phyloP scores from a whole-genome alignment of 2,797 vertebrate species.

The Periophthalmus magnuspinnatus region DNA sequence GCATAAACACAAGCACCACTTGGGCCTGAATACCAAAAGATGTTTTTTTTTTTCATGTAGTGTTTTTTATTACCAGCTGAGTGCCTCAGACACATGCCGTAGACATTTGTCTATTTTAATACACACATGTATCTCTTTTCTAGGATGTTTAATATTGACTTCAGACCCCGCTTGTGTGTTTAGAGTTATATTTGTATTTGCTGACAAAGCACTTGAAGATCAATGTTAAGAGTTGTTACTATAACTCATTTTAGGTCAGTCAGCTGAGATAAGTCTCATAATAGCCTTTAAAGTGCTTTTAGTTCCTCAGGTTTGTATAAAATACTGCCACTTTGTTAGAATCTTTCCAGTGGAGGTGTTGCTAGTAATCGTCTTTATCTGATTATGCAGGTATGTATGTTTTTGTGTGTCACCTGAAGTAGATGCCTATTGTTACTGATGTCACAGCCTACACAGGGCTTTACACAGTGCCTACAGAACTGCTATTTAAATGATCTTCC shows the following conservation, averaged over 20 bases:
- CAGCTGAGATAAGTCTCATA: constrained; percentile 27
- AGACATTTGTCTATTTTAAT: constrained; percentile 17
- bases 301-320: constrained; percentile 72
- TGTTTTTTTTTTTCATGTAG: constrained; percentile 3
- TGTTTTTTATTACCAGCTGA: constrained; percentile 39
- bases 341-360: constrained; percentile 30
- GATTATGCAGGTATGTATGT: constrained; percentile 34
- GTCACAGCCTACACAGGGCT: constrained; percentile 31
- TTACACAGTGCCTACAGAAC: constrained; percentile 70
- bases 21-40: constrained; percentile 1
- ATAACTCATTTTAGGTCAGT: constrained; percentile 26
- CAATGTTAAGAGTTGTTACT: constrained; percentile 23
- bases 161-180: constrained; percentile 6
- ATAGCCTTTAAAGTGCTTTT: constrained; percentile 71
- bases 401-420: constrained; percentile 29
- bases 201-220: constrained; percentile 24
- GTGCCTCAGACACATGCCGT: constrained; percentile 48
- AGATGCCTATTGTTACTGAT: constrained; percentile 56
- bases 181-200: constrained; percentile 15
- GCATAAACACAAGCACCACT: constrained; percentile 40
- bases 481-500: constrained; percentile 41
- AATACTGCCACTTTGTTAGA: constrained; percentile 47
- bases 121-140: constrained; percentile 7
- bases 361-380: constrained; percentile 14
- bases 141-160: constrained; percentile 1